A percentile compares a stretch with the other conserved stretches of the same genome.
phyloP scores from a whole-genome alignment of 1,140 invertebrate species.

The Drosophila eugracilis region DNA sequence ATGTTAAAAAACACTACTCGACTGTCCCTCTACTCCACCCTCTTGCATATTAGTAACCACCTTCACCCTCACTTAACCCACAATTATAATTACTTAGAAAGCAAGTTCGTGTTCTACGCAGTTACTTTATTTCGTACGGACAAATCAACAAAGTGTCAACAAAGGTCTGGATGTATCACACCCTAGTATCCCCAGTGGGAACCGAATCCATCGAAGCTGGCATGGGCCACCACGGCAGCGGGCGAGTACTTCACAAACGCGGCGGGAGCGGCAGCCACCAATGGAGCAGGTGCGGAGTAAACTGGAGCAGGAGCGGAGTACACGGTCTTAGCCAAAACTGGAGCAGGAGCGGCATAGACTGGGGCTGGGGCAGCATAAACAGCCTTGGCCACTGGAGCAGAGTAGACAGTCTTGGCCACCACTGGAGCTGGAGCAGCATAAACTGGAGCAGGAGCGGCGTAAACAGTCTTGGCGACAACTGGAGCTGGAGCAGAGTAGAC shows the following conservation, averaged over 20 bases:
- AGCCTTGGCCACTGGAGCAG: constrained; percentile 84
- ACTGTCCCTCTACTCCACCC: background rate
- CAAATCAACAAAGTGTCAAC: constrained; percentile 66
- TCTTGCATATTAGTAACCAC: background rate
- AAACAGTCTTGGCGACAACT: constrained; percentile 18
- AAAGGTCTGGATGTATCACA: constrained; percentile 15
- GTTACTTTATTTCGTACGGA: constrained; percentile 48
- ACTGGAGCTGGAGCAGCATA: constrained; percentile 73
- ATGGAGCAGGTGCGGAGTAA: constrained; percentile 38
- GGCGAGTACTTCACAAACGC: constrained; percentile 85
- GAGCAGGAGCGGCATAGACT: constrained; percentile 38
- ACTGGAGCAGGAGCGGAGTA: constrained; percentile 83
- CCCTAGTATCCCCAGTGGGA: constrained; percentile 86
- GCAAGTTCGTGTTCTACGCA: constrained; percentile 41
- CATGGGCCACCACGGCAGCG: constrained; percentile 86
- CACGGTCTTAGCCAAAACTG: constrained; percentile 69
- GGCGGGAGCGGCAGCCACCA: constrained; percentile 75
- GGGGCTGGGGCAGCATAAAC: constrained; percentile 63
- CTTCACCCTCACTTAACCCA: background rate
- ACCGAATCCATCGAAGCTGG: constrained; percentile 85
- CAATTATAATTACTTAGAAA: constrained; percentile 44
- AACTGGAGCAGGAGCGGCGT: constrained; percentile 62
- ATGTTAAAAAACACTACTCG: background rate
- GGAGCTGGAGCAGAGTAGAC: constrained; percentile 51
- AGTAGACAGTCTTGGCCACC: constrained; percentile 80